Evolutionary conservation across 2,888 invertebrate species (phyloP), one percentile per base, ranked within the genome.

Genomic region (Uloborus plumipes): DNA sequence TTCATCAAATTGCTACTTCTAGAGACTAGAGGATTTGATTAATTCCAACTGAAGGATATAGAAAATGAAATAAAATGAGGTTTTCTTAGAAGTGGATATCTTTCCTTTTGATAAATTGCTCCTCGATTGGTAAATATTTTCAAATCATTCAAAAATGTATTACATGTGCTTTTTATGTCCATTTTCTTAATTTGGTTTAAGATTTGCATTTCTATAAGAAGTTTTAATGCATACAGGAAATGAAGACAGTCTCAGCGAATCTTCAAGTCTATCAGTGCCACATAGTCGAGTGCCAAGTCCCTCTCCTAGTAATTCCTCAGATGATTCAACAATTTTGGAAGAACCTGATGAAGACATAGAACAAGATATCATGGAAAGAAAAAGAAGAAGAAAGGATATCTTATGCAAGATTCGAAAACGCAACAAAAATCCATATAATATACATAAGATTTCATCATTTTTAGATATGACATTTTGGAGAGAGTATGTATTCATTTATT

Each of bases 391-490:
- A 15, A 70, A 58, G 58, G 66, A 69, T 61, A 67, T 62, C 20
- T 66, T 67, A 13, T 26, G 59, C 31, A 72, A 72, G 51, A 66
- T 83, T 53, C 18, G 22, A 15, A 86, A 80, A 26, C 83, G 79
- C 49, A 61, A 49, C 58, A 83, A 83, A 39, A 50, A 76, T 49
- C 31, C 73, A 15, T 71, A 70, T 59, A 77, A 77, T 18, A 72
- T 76, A 65, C 82, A 84, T 65, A 86, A 87, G 79, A 81, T 86
- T 81, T 88, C 88, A 84, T 87, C 89, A 71, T 93, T 93, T 87
- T 90, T 93, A 83, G 93, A 93, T 88, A 89, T 92, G 89, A 91
- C 91, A 64, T 92, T 92, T 87, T 93, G 93, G 91, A 93, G 92
- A 89, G 91, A 91, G 93, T 93, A 90, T 89, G 89, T 89, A 77